Conservation (phyloP, 2,113 vertebrate genomes). For the Toxotes chatareus region DNA sequence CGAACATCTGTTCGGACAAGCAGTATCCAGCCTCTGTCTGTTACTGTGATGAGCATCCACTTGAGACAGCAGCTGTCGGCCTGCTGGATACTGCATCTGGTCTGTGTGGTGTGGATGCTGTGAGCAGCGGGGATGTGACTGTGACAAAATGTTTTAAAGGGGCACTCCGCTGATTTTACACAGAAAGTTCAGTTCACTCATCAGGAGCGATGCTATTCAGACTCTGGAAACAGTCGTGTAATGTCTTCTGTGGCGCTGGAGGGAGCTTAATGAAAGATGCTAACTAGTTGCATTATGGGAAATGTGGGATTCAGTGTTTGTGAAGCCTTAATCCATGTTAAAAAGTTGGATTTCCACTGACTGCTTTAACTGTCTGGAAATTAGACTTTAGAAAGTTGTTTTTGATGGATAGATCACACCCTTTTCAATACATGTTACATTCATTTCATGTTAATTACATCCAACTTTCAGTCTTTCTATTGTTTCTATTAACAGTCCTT, state of each 20-base stretch:
- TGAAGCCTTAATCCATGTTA: too few species aligned
- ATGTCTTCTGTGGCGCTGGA: conserved; percentile 3
- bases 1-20: conserved; percentile 70
- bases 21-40: conserved; percentile 32
- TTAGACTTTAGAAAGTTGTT: too few species aligned
- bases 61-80: conserved; percentile 39
- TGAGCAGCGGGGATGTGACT: not conserved
- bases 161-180: not conserved
- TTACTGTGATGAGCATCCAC: conserved; percentile 39
- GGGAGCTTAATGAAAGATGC: not conserved
- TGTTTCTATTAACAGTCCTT: too few species aligned
- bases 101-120: conserved; percentile 17
- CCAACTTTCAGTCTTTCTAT: too few species aligned
- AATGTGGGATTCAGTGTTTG: too few species aligned
- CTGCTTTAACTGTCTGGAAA: too few species aligned
- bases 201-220: not conserved
- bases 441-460: too few species aligned
- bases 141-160: conserved; percentile 15
- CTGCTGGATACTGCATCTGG: conserved; percentile 40
- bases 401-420: too few species aligned
- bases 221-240: not conserved
- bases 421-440: too few species aligned
- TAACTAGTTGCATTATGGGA: not conserved
- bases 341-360: too few species aligned
- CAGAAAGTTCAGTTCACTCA: not conserved